phyloP scores from a whole-genome alignment of 1,140 invertebrate species.

The Heliothis subflexa region DNA sequence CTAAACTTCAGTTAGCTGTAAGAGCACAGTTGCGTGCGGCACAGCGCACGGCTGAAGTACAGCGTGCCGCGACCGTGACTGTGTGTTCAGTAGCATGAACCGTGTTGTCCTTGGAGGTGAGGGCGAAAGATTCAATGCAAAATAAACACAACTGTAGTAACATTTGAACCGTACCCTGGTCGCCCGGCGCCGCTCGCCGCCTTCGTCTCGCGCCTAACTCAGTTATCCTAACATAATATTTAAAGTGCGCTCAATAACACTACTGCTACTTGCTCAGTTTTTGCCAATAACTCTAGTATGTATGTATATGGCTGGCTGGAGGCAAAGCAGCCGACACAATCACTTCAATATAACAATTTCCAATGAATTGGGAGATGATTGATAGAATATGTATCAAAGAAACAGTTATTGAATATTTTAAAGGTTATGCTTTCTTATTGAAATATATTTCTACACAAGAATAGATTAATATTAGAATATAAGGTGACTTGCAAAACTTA shows the following conservation, averaged over 20 bases:
- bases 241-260: slow-evolving; percentile 18
- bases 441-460: not conserved
- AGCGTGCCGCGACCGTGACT: not conserved
- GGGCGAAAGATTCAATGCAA: no score
- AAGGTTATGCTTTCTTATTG: not conserved
- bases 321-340: not conserved
- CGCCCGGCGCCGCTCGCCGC: not conserved
- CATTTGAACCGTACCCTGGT: not conserved
- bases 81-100: no score
- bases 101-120: no score
- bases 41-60: not conserved
- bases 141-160: no score
- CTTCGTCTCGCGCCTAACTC: slow-evolving; percentile 12
- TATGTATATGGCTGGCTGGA: not conserved
- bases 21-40: not conserved
- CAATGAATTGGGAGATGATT: slow-evolving; percentile 7
- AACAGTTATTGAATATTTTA: not conserved
- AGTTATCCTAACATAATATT: slow-evolving; percentile 40
- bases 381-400: slow-evolving; percentile 12
- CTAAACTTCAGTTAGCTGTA: not conserved
- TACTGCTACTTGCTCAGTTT: slow-evolving; percentile 23
- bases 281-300: not conserved
- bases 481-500: no score
- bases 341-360: not conserved
- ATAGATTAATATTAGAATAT: no score